Evolutionary conservation across 2,888 invertebrate genomes (phyloP).

Genomic region (Lepidocyrtinus sp.): DNA sequence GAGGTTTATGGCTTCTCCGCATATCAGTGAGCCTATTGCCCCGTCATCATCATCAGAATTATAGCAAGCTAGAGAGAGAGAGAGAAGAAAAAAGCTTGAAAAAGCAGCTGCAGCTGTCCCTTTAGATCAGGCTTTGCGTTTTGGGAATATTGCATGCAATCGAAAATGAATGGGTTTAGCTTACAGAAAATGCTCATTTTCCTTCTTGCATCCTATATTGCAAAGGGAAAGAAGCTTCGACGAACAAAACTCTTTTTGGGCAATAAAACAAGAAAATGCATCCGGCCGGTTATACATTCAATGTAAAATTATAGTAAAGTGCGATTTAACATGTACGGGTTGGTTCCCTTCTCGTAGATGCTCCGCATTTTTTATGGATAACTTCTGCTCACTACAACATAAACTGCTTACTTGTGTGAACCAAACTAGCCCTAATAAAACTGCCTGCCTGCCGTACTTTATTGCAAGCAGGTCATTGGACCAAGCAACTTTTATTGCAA

Average conservation of each 20-base stretch:
- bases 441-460: too few species aligned
- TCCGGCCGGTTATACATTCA: slow-evolving; percentile 53
- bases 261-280: slow-evolving; percentile 33
- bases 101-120: slow-evolving; percentile 54
- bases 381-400: not conserved
- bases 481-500: slow-evolving; percentile 36
- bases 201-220: not conserved
- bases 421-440: too few species aligned
- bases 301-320: not conserved
- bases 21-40: slow-evolving; percentile 48
- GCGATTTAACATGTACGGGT: too few species aligned
- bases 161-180: not conserved
- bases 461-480: slow-evolving; percentile 8
- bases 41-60: slow-evolving; percentile 46
- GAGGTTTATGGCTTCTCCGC: slow-evolving; percentile 58
- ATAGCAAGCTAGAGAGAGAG: slow-evolving; percentile 11
- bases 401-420: not conserved
- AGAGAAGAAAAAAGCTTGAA: slow-evolving; percentile 8
- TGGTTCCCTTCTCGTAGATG: too few species aligned
- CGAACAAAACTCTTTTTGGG: not conserved
- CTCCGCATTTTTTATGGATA: not conserved
- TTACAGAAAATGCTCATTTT: not conserved
- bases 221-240: not conserved
- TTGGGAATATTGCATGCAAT: not conserved
- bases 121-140: slow-evolving; percentile 25